Percentiles rank a stretch among this genome's conserved stretches.
These are phyloP conservation scores for Sparidentex hasta DNA, from an alignment of 2,797 vertebrate species.

Conservation along the genomic window DNA sequence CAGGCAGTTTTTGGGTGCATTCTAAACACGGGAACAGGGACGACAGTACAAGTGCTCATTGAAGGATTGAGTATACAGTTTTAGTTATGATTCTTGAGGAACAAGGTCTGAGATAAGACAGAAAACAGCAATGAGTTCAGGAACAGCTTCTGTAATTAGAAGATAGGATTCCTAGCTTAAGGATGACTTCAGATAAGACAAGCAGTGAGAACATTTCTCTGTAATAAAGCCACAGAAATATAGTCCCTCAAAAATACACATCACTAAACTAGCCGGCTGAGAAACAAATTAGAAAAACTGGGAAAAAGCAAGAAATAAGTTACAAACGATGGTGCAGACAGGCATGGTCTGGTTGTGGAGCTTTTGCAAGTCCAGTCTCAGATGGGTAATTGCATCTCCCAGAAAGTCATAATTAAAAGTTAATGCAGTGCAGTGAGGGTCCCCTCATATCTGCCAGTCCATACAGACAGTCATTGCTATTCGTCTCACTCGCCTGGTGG, in stretches of 20 bases:
- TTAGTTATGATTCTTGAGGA: too few relatives aligned
- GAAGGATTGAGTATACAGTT: too few relatives aligned
- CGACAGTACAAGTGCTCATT: too few relatives aligned
- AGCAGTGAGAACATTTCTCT: too few relatives aligned
- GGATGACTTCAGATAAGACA: too few relatives aligned
- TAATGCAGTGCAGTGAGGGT: constrained; percentile 78
- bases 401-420: constrained; percentile 82
- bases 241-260: constrained; percentile 7
- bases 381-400: constrained; percentile 77
- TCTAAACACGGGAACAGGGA: too few relatives aligned
- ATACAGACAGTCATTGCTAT: constrained; percentile 76
- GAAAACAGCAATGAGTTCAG: too few relatives aligned
- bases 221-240: constrained; percentile 6
- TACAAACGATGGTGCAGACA: constrained; percentile 36
- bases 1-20: too few relatives aligned
- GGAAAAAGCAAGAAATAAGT: constrained; percentile 16
- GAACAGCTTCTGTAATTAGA: too few relatives aligned
- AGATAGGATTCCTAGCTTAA: too few relatives aligned
- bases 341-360: constrained; percentile 40
- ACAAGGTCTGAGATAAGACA: too few relatives aligned
- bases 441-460: constrained; percentile 68
- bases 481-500: constrained; percentile 71
- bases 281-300: constrained; percentile 1
- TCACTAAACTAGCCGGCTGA: background rate
- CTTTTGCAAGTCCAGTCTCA: constrained; percentile 57